Evolutionary conservation across 30 jellyfish, hydroid and myxozoan genomes (phyloP).

Genomic region (Turritopsis rubra): DNA sequence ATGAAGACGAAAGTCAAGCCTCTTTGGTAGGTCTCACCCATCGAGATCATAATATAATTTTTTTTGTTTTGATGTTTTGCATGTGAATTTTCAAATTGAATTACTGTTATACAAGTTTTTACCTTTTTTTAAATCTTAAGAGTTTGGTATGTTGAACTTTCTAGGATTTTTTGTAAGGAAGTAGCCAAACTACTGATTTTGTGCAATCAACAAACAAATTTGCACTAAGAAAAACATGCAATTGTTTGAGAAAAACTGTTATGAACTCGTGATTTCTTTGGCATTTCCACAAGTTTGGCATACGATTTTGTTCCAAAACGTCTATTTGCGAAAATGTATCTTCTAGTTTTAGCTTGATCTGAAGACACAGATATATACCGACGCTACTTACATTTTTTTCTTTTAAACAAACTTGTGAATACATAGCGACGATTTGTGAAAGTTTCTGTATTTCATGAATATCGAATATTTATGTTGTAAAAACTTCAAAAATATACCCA

Average conservation of each 20-base stretch:
- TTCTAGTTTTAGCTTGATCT: background rate
- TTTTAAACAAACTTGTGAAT: background rate
- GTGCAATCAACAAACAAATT: background rate
- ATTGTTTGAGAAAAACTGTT: background rate
- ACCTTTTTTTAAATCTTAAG: background rate
- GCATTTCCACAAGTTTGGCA: background rate
- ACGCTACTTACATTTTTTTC: background rate
- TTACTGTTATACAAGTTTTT: background rate
- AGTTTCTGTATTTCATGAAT: background rate
- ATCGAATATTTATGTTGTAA: background rate
- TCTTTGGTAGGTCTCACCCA: background rate
- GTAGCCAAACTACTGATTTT: background rate
- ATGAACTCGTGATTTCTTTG: background rate
- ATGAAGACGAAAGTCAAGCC: constrained; percentile 4
- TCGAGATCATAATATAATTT: background rate
- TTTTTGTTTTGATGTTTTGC: background rate
- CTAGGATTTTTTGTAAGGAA: background rate
- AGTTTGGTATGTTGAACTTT: background rate
- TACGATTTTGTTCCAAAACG: background rate
- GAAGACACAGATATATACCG: background rate
- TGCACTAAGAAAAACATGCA: background rate
- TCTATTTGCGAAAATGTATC: background rate
- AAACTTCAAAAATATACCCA: background rate
- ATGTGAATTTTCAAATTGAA: background rate
- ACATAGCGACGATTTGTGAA: no score